Conservation (phyloP, 2,113 vertebrate genomes). For the Oncorhynchus clarkii region DNA sequence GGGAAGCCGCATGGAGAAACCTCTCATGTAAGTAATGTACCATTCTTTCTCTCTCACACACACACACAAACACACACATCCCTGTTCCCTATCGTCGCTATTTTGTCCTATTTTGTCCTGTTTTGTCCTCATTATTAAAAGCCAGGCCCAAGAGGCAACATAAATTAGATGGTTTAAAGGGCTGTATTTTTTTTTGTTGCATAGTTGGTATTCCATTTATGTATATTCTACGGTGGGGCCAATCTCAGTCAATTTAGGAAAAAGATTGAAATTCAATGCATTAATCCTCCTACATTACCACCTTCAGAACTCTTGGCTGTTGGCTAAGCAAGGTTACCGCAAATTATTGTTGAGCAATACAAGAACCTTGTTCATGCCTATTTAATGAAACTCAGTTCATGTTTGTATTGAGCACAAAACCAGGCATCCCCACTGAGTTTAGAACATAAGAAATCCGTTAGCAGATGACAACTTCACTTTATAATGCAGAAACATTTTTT, state of each 20-base stretch:
- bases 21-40: conserved; percentile 82
- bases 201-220: neutral
- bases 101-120: neutral
- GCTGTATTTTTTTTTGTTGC: neutral
- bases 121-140: neutral
- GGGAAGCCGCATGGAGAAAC: conserved; percentile 89
- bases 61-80: neutral
- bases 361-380: neutral
- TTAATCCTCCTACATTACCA: neutral
- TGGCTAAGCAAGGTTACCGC: too few species aligned
- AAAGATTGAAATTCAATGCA: neutral
- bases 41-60: conserved; percentile 1
- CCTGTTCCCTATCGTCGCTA: neutral
- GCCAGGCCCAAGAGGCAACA: neutral
- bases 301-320: too few species aligned
- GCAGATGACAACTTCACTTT: too few species aligned
- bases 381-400: neutral
- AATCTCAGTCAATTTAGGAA: neutral
- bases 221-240: neutral
- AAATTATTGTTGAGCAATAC: neutral
- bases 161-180: neutral
- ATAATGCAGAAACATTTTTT: too few species aligned
- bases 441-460: too few species aligned
- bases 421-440: neutral
- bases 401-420: neutral